Conservation (phyloP, 1,140 invertebrate genomes). For the Temnothorax longispinosus region DNA sequence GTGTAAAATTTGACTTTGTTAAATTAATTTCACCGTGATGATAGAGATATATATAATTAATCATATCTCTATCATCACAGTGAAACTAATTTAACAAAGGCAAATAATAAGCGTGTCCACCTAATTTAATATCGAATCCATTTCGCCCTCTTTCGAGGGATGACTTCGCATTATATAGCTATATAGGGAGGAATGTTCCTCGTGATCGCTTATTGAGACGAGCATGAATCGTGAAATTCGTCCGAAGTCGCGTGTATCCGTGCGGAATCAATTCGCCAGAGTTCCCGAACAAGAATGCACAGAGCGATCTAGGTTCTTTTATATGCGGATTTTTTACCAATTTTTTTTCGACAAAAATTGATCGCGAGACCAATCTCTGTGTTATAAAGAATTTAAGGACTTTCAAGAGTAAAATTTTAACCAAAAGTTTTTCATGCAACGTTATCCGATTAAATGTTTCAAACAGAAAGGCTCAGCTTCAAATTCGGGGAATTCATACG, state of each 20-base stretch:
- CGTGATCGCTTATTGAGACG: slow-evolving; percentile 50
- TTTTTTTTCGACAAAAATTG: background rate
- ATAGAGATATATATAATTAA: background rate
- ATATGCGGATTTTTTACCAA: background rate
- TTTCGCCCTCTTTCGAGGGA: slow-evolving; percentile 8
- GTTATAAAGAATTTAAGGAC: background rate
- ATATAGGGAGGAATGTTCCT: slow-evolving; percentile 20
- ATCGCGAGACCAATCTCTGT: background rate
- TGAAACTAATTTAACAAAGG: slow-evolving; percentile 29
- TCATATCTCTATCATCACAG: background rate
- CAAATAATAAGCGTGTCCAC: slow-evolving; percentile 16
- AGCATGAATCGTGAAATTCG: slow-evolving; percentile 55
- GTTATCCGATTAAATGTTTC: slow-evolving; percentile 15
- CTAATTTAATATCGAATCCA: slow-evolving; percentile 40
- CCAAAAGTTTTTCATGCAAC: background rate
- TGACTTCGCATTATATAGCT: slow-evolving; percentile 43
- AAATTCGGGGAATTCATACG: background rate
- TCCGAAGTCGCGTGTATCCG: slow-evolving; percentile 33
- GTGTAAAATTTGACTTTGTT: background rate
- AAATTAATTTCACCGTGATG: background rate
- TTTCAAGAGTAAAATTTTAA: background rate
- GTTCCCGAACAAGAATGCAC: slow-evolving; percentile 10
- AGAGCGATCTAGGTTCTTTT: background rate
- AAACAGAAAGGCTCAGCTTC: background rate
- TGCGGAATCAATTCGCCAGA: slow-evolving; percentile 41